A percentile compares a stretch with the other conserved stretches of the same genome.
Conservation (phyloP, 2,797 vertebrate species). For the Tadarida brasiliensis region DNA sequence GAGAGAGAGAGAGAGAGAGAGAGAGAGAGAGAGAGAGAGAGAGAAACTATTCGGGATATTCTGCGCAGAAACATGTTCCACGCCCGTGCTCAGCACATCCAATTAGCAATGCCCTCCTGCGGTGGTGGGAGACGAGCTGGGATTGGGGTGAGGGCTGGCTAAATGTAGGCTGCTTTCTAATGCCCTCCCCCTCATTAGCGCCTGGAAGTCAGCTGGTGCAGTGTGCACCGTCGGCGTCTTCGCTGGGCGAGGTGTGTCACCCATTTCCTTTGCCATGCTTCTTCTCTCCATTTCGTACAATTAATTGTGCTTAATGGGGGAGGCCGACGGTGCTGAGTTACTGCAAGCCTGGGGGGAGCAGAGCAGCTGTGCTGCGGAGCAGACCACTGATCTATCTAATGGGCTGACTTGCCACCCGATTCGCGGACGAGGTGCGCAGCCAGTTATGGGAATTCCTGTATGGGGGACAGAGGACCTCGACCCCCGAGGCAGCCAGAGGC, state of each 20-base stretch:
- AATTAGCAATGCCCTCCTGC: constrained; percentile 84
- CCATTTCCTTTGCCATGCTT: constrained; percentile 75
- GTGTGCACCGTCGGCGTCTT: constrained; percentile 63
- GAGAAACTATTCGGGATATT: background rate
- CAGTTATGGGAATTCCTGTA: constrained; percentile 58
- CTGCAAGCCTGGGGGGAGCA: constrained; percentile 64
- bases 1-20: background rate
- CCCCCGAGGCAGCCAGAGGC: background rate
- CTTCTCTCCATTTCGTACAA: constrained; percentile 71
- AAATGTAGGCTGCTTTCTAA: constrained; percentile 59
- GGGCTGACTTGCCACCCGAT: constrained; percentile 64
- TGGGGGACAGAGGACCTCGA: constrained; percentile 62
- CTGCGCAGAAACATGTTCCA: constrained; percentile 68
- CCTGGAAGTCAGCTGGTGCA: constrained; percentile 68
- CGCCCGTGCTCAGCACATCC: constrained; percentile 82
- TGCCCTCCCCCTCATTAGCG: constrained; percentile 77
- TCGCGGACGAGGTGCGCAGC: background rate
- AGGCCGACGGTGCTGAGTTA: constrained; percentile 68
- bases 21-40: background rate
- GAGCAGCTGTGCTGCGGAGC: constrained; percentile 72
- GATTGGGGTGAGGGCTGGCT: constrained; percentile 74
- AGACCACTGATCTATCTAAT: constrained; percentile 59
- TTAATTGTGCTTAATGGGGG: constrained; percentile 73
- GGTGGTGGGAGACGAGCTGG: constrained; percentile 78
- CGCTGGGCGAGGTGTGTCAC: constrained; percentile 23